A percentile compares a stretch with the other conserved stretches of the same genome.
Conservation (phyloP, 2,797 vertebrate genomes). For the Sparidentex hasta region DNA sequence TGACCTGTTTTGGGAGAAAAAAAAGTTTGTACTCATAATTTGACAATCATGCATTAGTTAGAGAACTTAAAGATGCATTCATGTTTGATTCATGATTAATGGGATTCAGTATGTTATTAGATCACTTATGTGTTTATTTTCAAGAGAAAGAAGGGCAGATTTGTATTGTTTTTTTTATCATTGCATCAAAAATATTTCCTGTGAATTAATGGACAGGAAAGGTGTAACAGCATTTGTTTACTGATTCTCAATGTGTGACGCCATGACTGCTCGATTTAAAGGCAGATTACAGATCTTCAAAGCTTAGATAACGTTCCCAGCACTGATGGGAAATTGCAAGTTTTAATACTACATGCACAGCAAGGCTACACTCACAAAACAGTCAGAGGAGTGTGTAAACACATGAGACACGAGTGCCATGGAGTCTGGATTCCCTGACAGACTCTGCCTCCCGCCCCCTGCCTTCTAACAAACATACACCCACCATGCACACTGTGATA, state of each 20-base stretch:
- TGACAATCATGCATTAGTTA: not conserved
- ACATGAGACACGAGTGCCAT: not conserved
- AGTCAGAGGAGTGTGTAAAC: not conserved
- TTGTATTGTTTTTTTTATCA: not conserved
- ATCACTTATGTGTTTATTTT: not conserved
- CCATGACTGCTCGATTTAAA: slow-evolving; percentile 17
- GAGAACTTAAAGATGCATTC: not conserved
- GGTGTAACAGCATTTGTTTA: slow-evolving; percentile 11
- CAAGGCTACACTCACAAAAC: not conserved
- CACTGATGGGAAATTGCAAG: slow-evolving; percentile 11
- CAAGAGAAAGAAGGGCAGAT: not conserved
- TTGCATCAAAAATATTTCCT: slow-evolving; percentile 21
- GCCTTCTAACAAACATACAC: not conserved
- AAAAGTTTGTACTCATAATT: not conserved
- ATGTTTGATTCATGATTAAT: not conserved
- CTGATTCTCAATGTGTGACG: not conserved
- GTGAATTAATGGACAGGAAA: slow-evolving; percentile 15
- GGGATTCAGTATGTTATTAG: not conserved
- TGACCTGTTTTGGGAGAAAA: not conserved
- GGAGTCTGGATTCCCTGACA: not conserved
- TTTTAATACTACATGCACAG: not conserved
- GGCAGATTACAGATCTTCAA: slow-evolving; percentile 14
- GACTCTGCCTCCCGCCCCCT: not conserved
- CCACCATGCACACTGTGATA: not conserved
- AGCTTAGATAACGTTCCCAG: slow-evolving; percentile 10